phyloP scores from a whole-genome alignment of 2,113 vertebrate genomes.

The Epinephelus lanceolatus region DNA sequence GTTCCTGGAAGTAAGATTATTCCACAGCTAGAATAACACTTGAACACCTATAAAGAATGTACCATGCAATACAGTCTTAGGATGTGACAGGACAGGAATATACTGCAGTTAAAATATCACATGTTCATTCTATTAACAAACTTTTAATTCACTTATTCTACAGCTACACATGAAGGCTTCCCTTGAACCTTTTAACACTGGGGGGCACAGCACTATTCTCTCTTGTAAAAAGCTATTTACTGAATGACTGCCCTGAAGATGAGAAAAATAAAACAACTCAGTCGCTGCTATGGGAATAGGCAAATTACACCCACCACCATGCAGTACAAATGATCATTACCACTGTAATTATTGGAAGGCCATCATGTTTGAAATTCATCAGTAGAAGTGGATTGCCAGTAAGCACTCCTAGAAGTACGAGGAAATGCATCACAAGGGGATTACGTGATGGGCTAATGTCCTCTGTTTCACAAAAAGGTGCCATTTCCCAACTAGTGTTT shows the following conservation, averaged over 20 bases:
- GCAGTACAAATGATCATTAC: conserved; percentile 77
- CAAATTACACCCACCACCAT: conserved; percentile 66
- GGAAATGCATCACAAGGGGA: conserved; percentile 55
- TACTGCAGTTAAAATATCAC: not conserved
- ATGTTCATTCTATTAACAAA: conserved; percentile 8
- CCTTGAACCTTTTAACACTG: conserved; percentile 31
- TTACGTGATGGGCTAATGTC: conserved; percentile 51
- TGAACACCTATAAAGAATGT: not conserved
- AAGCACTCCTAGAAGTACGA: conserved; percentile 55
- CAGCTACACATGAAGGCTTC: conserved; percentile 12
- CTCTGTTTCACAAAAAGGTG: conserved; percentile 40
- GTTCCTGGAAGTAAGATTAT: not conserved
- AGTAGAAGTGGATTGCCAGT: conserved; percentile 69
- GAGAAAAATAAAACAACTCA: conserved; percentile 66
- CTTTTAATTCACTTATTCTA: conserved; percentile 45
- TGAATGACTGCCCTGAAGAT: conserved; percentile 61
- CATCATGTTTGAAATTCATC: conserved; percentile 73
- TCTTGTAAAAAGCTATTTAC: conserved; percentile 60
- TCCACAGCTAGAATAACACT: not conserved
- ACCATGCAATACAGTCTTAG: not conserved
- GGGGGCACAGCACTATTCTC: conserved; percentile 20
- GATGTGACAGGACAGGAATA: not conserved
- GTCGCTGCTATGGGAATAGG: conserved; percentile 52
- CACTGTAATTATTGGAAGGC: conserved; percentile 68
- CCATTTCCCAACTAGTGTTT: conserved; percentile 9